Conservation (phyloP, 1,140 invertebrate genomes). For the Brachionus plicatilis region DNA sequence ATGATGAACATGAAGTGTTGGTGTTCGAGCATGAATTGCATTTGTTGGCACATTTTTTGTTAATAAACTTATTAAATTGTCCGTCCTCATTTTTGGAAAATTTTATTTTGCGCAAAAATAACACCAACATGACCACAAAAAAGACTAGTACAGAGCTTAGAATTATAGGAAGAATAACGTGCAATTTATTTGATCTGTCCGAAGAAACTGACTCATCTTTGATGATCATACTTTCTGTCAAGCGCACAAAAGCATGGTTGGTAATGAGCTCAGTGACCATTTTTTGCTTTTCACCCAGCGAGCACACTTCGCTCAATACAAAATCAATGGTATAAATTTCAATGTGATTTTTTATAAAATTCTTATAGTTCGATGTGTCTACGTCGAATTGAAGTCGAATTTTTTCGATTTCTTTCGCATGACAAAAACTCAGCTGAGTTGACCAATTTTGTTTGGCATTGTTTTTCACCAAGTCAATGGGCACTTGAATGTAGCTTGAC, state of each 20-base stretch:
- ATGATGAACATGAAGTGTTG: slow-evolving; percentile 28
- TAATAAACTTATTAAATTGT: background rate
- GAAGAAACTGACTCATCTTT: background rate
- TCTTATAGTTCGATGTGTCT: background rate
- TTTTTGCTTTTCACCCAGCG: background rate
- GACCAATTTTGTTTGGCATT: background rate
- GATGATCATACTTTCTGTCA: background rate
- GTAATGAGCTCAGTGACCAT: background rate
- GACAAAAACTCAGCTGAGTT: background rate
- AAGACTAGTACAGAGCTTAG: background rate
- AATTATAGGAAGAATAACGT: background rate
- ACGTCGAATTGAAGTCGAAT: slow-evolving; percentile 6
- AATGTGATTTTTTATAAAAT: background rate
- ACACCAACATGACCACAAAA: background rate
- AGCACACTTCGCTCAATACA: background rate
- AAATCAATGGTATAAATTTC: slow-evolving; percentile 23
- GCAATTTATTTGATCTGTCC: background rate
- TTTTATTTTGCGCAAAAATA: background rate
- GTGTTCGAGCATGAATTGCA: background rate
- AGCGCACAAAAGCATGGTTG: background rate
- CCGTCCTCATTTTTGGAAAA: background rate
- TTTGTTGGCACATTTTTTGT: slow-evolving; percentile 12
- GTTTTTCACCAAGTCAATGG: background rate
- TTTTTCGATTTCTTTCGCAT: slow-evolving; percentile 10
- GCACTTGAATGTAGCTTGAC: background rate